Conservation (phyloP, 2,797 vertebrate genomes). For the Basileuterus tristriatus region DNA sequence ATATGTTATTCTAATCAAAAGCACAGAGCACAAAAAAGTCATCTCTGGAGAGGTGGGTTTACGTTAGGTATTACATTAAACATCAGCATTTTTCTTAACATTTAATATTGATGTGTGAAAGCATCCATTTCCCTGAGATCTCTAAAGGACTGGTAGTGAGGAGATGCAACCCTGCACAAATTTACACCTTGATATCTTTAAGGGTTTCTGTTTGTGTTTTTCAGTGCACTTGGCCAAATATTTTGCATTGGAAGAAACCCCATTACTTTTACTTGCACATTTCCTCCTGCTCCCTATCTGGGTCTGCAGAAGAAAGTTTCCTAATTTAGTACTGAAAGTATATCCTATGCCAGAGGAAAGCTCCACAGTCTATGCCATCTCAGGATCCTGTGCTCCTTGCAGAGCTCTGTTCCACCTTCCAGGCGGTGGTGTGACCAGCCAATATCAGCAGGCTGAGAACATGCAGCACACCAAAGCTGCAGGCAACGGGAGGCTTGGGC, state of each 20-base stretch:
- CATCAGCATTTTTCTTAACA: not conserved
- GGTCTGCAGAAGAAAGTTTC: accelerated
- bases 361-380: not conserved
- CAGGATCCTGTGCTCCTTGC: not conserved
- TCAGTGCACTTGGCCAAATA: not conserved
- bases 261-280: not conserved
- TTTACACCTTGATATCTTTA: not conserved
- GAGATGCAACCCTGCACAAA: not conserved
- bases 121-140: not conserved
- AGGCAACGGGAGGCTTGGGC: accelerated
- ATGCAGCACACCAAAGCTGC: not conserved
- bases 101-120: not conserved
- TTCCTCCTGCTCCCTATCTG: not conserved
- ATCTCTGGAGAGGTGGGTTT: not conserved
- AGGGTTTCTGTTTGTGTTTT: not conserved
- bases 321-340: not conserved
- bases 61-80: not conserved
- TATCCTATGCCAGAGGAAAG: not conserved
- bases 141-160: not conserved
- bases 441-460: not conserved
- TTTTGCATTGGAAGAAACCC: not conserved
- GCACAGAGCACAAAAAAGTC: not conserved
- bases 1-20: not conserved
- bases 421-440: not conserved
- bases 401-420: not conserved